A percentile compares a stretch with the other conserved stretches of the same genome.
Evolutionary conservation across 1,140 invertebrate species (phyloP).

Genomic region (Drosophila mojavensis): DNA sequence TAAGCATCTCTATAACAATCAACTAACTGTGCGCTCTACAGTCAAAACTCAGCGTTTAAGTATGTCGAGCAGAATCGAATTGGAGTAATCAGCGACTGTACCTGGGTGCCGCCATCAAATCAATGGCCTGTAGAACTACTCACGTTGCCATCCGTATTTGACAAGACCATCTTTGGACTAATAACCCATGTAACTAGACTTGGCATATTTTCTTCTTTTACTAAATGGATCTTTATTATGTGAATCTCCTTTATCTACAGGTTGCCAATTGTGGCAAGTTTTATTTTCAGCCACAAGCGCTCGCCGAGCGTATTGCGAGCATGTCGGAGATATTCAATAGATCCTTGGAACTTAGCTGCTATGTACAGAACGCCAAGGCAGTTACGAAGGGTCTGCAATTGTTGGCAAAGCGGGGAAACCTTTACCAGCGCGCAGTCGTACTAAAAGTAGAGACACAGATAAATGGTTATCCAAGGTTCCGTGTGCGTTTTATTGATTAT

Average conservation of each 20-base stretch:
- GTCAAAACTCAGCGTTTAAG: constrained; percentile 33
- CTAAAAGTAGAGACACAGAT: constrained; percentile 52
- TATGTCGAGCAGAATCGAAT: constrained; percentile 64
- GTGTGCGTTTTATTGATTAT: constrained; percentile 91
- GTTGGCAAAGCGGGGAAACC: constrained; percentile 76
- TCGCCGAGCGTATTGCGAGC: constrained; percentile 45
- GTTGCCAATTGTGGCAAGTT: constrained; percentile 74
- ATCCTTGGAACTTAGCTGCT: constrained; percentile 24
- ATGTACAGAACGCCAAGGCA: constrained; percentile 24
- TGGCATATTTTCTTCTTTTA: background rate
- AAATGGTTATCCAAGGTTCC: constrained; percentile 46
- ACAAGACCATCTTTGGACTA: constrained; percentile 53
- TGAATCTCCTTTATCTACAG: constrained; percentile 23
- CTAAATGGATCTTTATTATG: too few species aligned
- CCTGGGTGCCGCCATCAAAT: constrained; percentile 60
- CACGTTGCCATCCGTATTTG: constrained; percentile 70
- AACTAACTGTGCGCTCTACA: constrained; percentile 24
- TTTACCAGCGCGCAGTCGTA: constrained; percentile 61
- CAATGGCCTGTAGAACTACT: constrained; percentile 62
- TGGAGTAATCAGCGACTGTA: constrained; percentile 60
- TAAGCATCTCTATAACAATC: background rate
- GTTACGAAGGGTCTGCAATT: constrained; percentile 75
- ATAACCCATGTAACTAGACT: constrained; percentile 66
- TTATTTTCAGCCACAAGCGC: constrained; percentile 64
- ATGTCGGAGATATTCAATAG: constrained; percentile 65